Evolutionary conservation across 2,888 invertebrate species (phyloP).

Genomic region (Hirtodrosophila trivittata): DNA sequence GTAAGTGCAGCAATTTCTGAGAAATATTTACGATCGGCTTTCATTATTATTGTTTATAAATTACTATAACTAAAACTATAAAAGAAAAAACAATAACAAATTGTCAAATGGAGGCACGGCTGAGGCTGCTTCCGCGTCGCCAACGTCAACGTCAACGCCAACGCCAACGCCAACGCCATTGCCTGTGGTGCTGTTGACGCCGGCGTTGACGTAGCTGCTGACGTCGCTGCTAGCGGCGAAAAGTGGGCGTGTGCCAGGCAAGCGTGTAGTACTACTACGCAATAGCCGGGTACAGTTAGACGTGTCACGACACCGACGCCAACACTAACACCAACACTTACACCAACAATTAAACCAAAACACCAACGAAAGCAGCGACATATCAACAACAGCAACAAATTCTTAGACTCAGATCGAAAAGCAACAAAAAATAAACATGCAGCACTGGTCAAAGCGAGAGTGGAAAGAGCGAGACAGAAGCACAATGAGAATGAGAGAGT

Average conservation of each 20-base stretch:
- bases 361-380: no score
- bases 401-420: slow-evolving; percentile 23
- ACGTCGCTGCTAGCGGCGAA: slow-evolving; percentile 41
- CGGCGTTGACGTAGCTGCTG: slow-evolving; percentile 33
- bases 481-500: neutral
- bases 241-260: slow-evolving; percentile 63
- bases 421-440: slow-evolving; percentile 23
- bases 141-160: slow-evolving; percentile 3
- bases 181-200: neutral
- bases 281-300: slow-evolving; percentile 62
- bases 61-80: slow-evolving; percentile 20
- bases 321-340: slow-evolving; percentile 35
- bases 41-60: slow-evolving; percentile 19
- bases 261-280: slow-evolving; percentile 52
- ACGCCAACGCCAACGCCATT: no score
- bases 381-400: slow-evolving; percentile 28
- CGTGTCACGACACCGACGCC: slow-evolving; percentile 39
- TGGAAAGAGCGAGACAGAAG: neutral
- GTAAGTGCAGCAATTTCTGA: neutral
- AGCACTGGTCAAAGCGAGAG: slow-evolving; percentile 23
- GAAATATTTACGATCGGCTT: neutral
- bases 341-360: slow-evolving; percentile 23
- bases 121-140: slow-evolving; percentile 61
- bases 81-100: neutral
- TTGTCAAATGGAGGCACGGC: slow-evolving; percentile 50